Evolutionary conservation across 2,797 vertebrate genomes (phyloP).

Genomic region (Macropodus opercularis): DNA sequence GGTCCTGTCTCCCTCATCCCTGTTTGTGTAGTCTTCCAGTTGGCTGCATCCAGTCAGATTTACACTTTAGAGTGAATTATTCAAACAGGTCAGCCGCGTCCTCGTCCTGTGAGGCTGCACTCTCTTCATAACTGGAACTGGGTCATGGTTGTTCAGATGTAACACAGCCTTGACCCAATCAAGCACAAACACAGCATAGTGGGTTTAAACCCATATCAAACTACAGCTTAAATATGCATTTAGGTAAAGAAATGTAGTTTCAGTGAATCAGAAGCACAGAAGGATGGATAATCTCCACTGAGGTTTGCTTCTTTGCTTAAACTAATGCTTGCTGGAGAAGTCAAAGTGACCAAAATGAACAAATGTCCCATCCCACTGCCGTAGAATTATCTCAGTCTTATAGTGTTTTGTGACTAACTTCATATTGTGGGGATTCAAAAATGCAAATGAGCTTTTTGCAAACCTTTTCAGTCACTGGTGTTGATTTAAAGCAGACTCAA

Average conservation of each 20-base stretch:
- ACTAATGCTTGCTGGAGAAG: too few species aligned
- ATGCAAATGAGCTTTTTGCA: conserved; percentile 14
- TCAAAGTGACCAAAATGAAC: too few species aligned
- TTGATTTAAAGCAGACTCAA: conserved; percentile 37
- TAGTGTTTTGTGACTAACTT: not conserved
- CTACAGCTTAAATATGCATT: not conserved
- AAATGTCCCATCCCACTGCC: too few species aligned
- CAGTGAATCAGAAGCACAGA: conserved; percentile 5
- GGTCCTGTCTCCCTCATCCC: conserved; percentile 12
- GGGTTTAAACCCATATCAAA: conserved; percentile 12
- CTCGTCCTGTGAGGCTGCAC: conserved; percentile 39
- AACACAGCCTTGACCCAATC: conserved; percentile 44
- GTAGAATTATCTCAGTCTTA: too few species aligned
- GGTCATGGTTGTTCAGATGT: conserved; percentile 69
- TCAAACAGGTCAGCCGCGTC: conserved; percentile 63
- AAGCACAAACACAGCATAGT: conserved; percentile 13
- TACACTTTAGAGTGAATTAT: conserved; percentile 72
- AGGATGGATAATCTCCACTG: not conserved
- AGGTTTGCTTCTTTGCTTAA: not conserved
- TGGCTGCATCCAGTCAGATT: conserved; percentile 59
- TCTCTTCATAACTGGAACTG: conserved; percentile 67
- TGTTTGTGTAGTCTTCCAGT: conserved; percentile 51
- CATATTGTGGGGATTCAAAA: conserved; percentile 4
- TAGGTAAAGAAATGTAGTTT: not conserved
- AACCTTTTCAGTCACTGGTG: conserved; percentile 7